Evolutionary conservation across 2,113 vertebrate species (phyloP), one percentile per base, ranked within the genome.

Genomic region (Hucho hucho): DNA sequence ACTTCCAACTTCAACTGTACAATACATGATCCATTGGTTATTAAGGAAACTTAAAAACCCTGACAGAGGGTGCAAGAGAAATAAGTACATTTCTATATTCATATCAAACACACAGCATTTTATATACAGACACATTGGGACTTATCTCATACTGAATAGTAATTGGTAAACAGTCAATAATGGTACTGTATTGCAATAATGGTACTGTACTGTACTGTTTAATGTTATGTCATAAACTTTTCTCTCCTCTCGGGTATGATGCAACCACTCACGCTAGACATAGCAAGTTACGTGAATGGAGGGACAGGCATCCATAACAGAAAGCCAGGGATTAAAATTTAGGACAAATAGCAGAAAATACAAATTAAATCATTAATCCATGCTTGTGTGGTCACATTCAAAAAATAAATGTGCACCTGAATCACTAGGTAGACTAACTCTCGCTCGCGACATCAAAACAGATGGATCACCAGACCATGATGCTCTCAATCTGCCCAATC

Each of bases 101-200:
- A 79, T 81, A 72, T 86, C 83, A 90, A 91, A 91, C 88, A 93
- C 85, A 88, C 86, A 88, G 86, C 82, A 72, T 92, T 92, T 91
- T 89, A 87, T 89, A 87, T 82, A 91, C 83, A 90, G 56, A 85
- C 74, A 68, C 32, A 83, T 80, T 43, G 81, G n/a, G 63, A 83
- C 90, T 91, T 91, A 87, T 92, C 89, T 65, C 77, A 0, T 2
- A 80, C 70, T 83, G 79, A 81, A 81, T 18, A 18, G 49, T 72
- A 72, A 53, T 66, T 66, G n/a, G 69, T 64, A n/a, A 64, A 69
- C 13, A 63, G 70, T 24, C 22, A 1, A 18, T 1, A 4, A 64
- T 56, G 47, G 24, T 56, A 14, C 67, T 69, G 63, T 6, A 0
- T 16, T 26, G 66, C 49, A n/a, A n/a, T n/a, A n/a, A n/a, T n/a